A percentile compares a stretch with the other conserved stretches of the same genome.
These are phyloP conservation scores for Eurosta solidaginis DNA, from an alignment of 1,140 invertebrate species.

Conservation along the genomic window DNA sequence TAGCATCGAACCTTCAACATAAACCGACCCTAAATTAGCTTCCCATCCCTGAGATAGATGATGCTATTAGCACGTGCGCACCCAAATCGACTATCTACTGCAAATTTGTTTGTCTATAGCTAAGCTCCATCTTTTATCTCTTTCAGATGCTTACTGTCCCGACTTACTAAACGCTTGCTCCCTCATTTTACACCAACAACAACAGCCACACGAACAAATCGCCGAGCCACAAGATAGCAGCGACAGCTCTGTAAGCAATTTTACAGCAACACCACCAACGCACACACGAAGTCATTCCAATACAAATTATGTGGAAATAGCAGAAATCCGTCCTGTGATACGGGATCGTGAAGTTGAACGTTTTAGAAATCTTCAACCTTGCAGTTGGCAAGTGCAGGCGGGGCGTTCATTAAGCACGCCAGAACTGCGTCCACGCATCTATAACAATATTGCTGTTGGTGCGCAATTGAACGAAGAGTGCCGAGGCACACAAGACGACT, in stretches of 20 bases:
- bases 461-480: neutral
- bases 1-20: too few species aligned
- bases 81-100: too few species aligned
- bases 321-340: slow-evolving; percentile 47
- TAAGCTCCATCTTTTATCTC: neutral
- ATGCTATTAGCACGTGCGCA: too few species aligned
- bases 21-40: too few species aligned
- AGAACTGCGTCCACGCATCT: neutral
- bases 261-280: slow-evolving; percentile 50
- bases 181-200: slow-evolving; percentile 47
- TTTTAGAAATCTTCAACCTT: neutral
- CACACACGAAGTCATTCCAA: neutral
- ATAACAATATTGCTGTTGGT: neutral
- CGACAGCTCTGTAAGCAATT: slow-evolving; percentile 53
- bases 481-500: slow-evolving; percentile 19
- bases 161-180: slow-evolving; percentile 55
- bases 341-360: slow-evolving; percentile 38
- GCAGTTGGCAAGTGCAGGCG: neutral
- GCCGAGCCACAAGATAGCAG: slow-evolving; percentile 42
- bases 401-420: neutral
- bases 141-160: slow-evolving; percentile 55
- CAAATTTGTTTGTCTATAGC: too few species aligned
- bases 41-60: too few species aligned
- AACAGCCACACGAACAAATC: neutral
- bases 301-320: slow-evolving; percentile 57